These are phyloP conservation scores for Gymnocheta viridis DNA, from an alignment of 2,888 invertebrate species.

Conservation along the genomic window DNA sequence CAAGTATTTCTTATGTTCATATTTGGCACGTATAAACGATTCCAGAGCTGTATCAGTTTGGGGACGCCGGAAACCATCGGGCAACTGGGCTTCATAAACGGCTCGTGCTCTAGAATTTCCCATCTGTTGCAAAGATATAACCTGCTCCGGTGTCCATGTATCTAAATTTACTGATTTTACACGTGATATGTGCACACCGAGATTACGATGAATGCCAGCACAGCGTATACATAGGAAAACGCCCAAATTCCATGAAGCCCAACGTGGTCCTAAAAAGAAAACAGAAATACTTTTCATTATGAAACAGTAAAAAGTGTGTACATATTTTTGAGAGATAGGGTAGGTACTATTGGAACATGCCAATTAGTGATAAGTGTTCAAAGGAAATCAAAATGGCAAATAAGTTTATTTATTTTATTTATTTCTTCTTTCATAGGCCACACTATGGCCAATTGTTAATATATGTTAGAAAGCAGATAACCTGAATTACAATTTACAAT, in stretches of 20 bases:
- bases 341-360: background rate
- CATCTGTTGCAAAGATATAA: conserved; percentile 96
- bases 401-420: no score
- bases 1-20: conserved; percentile 99
- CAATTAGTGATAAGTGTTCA: no score
- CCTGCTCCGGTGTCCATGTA: conserved; percentile 99
- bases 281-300: background rate
- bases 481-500: no score
- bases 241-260: conserved; percentile 99
- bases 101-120: conserved; percentile 98
- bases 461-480: no score
- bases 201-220: conserved; percentile 98
- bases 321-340: background rate
- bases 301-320: background rate
- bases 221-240: conserved; percentile 99
- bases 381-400: no score
- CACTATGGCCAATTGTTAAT: no score
- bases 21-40: conserved; percentile 98
- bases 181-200: conserved; percentile 99
- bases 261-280: conserved; percentile 91
- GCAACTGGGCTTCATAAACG: conserved; percentile 98
- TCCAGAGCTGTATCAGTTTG: conserved; percentile 97
- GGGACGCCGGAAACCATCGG: conserved; percentile 97
- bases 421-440: no score
- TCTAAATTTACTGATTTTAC: conserved; percentile 99